phyloP scores from a whole-genome alignment of 2,797 vertebrate genomes.

The Gallinago solitaria region DNA sequence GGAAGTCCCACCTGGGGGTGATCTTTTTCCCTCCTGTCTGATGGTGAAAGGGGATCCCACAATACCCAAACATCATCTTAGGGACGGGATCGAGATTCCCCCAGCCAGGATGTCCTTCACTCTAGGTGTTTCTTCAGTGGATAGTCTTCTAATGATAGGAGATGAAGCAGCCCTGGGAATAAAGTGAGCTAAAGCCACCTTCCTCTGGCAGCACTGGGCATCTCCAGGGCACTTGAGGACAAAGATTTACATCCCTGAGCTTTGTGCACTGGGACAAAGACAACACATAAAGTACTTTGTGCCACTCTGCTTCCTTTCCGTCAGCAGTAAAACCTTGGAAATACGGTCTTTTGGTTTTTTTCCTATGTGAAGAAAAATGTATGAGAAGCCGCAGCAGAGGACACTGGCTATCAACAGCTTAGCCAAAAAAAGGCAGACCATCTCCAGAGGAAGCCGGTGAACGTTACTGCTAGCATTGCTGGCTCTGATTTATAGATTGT shows the following conservation, averaged over 20 bases:
- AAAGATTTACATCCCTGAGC: rapidly evolving
- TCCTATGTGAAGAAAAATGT: neutral
- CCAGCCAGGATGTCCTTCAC: neutral
- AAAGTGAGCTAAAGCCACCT: neutral
- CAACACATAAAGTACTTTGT: neutral
- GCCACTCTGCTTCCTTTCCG: neutral
- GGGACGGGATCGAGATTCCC: rapidly evolving
- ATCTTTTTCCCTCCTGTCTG: neutral
- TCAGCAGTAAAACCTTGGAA: neutral
- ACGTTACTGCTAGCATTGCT: neutral
- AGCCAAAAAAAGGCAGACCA: neutral
- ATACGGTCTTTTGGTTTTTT: rapidly evolving
- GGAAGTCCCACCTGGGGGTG: no score
- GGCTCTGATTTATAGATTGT: neutral
- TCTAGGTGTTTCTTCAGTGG: neutral
- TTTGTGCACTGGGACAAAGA: neutral
- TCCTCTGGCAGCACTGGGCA: neutral
- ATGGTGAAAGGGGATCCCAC: neutral
- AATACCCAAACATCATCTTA: rapidly evolving
- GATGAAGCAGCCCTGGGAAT: neutral
- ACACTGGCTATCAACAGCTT: neutral
- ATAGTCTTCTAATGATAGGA: neutral
- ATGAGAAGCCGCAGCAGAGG: neutral
- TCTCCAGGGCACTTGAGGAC: neutral
- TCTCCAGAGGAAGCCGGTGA: neutral